phyloP scores from a whole-genome alignment of 2,113 vertebrate species.

The Origma solitaria region DNA sequence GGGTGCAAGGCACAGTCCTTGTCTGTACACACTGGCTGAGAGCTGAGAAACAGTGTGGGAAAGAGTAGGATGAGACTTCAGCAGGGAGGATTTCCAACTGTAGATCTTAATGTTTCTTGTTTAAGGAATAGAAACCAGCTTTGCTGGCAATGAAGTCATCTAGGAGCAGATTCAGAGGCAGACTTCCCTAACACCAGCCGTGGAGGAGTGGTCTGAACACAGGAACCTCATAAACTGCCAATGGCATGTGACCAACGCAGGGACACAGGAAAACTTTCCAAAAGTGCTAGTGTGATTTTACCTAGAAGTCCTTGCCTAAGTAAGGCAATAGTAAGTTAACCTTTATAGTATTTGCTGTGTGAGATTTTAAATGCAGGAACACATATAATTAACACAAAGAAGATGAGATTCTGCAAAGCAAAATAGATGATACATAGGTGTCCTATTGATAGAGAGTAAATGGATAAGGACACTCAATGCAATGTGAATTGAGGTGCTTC shows the following conservation, averaged over 20 bases:
- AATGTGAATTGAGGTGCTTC: background rate
- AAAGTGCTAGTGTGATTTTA: background rate
- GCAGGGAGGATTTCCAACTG: background rate
- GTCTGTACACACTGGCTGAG: background rate
- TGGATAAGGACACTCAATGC: background rate
- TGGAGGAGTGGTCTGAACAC: background rate
- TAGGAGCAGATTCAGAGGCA: background rate
- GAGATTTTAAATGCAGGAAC: background rate
- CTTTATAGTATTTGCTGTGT: background rate
- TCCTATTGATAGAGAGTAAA: background rate
- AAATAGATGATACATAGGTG: accelerated
- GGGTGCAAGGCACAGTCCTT: background rate
- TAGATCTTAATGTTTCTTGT: background rate
- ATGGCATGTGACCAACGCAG: accelerated
- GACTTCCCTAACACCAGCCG: background rate
- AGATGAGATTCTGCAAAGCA: background rate
- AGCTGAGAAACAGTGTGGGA: background rate
- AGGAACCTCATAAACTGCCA: background rate
- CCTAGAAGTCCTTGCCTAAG: background rate
- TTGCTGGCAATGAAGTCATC: background rate
- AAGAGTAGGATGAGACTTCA: background rate
- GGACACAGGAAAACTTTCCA: background rate
- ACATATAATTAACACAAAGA: background rate
- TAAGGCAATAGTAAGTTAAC: background rate
- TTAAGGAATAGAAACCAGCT: background rate